Base-by-base conservation (phyloP, 1,140 invertebrate genomes). In the Popillia japonica region DNA sequence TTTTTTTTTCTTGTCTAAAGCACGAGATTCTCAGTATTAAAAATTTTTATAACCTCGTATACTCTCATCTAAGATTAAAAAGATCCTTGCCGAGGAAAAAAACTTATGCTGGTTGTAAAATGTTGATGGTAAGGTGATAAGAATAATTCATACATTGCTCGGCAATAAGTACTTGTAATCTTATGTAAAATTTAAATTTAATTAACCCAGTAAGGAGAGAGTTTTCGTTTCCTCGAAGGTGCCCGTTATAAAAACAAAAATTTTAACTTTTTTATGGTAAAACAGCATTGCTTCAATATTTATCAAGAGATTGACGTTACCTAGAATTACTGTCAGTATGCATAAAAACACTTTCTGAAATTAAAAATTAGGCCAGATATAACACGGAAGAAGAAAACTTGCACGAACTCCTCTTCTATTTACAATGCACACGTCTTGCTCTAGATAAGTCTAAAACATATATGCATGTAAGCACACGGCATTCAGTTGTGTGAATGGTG, bases 61-160 rank as follows among this genome's bases (percentile, higher is more conserved):
- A 68, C 61, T 68, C 61, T 68, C 61, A 68, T 68, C 61, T 68
- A 68, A 68, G 61, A 68, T 68, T 68, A 68, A 68, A 68, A 68
- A 23, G 61, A 22, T 27, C 9, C 61, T 68, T 9, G 11, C 20
- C 22, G 0, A 22, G 11, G 61, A 68, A 68, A 27, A 68, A 68
- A 68, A 61, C 22, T 27, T 27, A 22, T 34, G 22, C 22, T 7
- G 4, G 61, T 68, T 27, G 61, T 68, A 34, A 68, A 22, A 68
- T 27, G 20, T 68, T 68, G 61, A 17, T 10, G 9, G 61, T 68
- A 68, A 23, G 22, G 61, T 20, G 61, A 68, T 68, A 68, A 68
- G 61, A 68, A 68, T 68, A 68, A 68, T 68, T 68, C 61, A 68
- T 68, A 68, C 61, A 27, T 27, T 34, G 22, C 22, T 68, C 17